These are phyloP conservation scores for Nomada fucata DNA, from an alignment of 2,888 invertebrate species.

Conservation along the genomic window DNA sequence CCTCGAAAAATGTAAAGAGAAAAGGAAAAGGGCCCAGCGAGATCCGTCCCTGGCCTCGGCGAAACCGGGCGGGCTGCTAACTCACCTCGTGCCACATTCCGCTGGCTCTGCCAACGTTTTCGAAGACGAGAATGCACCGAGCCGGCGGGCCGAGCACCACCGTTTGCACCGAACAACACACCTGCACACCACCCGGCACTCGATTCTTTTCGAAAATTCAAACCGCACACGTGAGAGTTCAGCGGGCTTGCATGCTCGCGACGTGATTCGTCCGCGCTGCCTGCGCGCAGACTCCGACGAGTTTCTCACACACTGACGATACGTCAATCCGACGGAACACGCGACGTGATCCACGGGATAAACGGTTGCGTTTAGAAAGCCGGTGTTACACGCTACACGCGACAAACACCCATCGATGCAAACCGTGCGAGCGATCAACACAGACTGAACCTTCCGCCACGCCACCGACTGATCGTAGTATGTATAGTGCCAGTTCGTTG, in stretches of 20 bases:
- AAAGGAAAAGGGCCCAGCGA: constrained; percentile 62
- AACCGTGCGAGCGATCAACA: constrained; percentile 46
- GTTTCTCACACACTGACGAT: constrained; percentile 44
- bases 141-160: constrained; percentile 40
- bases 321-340: constrained; percentile 46
- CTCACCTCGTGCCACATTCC: constrained; percentile 84
- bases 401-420: constrained; percentile 9
- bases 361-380: neutral
- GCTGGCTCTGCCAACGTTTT: constrained; percentile 73
- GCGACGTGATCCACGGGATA: neutral
- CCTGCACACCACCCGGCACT: constrained; percentile 43
- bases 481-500: constrained; percentile 21
- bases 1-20: constrained; percentile 14
- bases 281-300: constrained; percentile 60
- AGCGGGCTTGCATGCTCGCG: constrained; percentile 56
- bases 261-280: constrained; percentile 54
- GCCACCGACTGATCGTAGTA: constrained; percentile 35
- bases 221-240: constrained; percentile 63
- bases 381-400: constrained; percentile 42
- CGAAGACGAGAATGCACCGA: constrained; percentile 62
- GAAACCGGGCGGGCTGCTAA: constrained; percentile 76
- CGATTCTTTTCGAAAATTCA: constrained; percentile 61
- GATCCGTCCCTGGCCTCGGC: constrained; percentile 75
- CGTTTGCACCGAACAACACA: constrained; percentile 42
- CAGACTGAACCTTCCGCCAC: constrained; percentile 52